phyloP scores from a whole-genome alignment of 2,888 invertebrate species.

The Leptopterna dolabrata region DNA sequence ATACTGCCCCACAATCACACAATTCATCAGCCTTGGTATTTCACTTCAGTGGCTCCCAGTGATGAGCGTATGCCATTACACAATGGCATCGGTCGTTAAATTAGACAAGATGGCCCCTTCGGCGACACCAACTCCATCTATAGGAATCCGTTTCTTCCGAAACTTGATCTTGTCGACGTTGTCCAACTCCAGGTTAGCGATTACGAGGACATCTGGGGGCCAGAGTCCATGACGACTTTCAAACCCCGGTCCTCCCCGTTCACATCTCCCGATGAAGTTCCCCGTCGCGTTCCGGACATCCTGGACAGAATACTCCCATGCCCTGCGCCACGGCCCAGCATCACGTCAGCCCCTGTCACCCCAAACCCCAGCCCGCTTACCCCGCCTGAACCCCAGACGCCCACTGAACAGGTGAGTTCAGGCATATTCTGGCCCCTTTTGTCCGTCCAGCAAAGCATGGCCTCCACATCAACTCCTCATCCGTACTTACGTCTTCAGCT shows the following conservation, averaged over 20 bases:
- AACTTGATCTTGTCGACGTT: background rate
- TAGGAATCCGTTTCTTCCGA: background rate
- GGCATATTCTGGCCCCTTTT: background rate
- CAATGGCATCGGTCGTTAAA: too few relatives aligned
- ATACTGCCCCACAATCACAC: too few relatives aligned
- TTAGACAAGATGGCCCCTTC: too few relatives aligned
- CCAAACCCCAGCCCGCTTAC: constrained; percentile 60
- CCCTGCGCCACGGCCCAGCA: constrained; percentile 56
- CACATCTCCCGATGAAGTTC: constrained; percentile 62
- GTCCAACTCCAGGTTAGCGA: constrained; percentile 75
- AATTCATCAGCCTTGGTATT: too few relatives aligned
- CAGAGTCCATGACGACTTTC: constrained; percentile 68
- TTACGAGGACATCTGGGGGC: constrained; percentile 94
- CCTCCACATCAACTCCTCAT: constrained; percentile 4
- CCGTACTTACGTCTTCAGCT: constrained; percentile 47
- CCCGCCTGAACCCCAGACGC: constrained; percentile 60
- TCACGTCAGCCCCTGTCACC: constrained; percentile 30
- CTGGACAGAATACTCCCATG: constrained; percentile 61
- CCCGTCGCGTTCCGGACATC: constrained; percentile 62
- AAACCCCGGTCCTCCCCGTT: constrained; percentile 64
- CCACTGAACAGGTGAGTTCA: constrained; percentile 57
- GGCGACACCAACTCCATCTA: background rate
- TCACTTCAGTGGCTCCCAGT: too few relatives aligned
- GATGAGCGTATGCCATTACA: too few relatives aligned
- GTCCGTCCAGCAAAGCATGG: background rate